Evolutionary conservation across 2,797 vertebrate species (phyloP), one percentile per base, ranked within the genome.

Genomic region (Tympanoctomys barrerae): DNA sequence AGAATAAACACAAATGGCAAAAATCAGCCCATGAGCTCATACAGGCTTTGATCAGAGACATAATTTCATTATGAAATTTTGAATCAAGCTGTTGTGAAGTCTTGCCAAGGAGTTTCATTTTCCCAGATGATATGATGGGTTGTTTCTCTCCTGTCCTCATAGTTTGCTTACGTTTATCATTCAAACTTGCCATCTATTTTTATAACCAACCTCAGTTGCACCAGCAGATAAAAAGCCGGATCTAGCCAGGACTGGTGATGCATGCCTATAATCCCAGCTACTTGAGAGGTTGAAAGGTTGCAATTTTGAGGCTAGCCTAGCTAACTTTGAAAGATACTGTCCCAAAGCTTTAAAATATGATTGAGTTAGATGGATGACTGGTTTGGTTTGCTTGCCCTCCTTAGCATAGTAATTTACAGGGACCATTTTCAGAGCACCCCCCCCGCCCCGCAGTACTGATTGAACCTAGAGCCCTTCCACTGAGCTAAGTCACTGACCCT

Each of bases 21-120:
- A 97, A 97, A 97, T 97, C 96, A 97, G 94, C 90, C 84, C 92
- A 97, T 97, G 97, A 98, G 96, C 97, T 98, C 97, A 97, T 98
- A 82, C 91, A 59, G 92, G 96, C 97, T 98, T 98, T 98, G 97
- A 98, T 97, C 97, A 98, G 93, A 94, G 96, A 96, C 97, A 97
- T 98, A 97, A 97, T 98, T 98, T 98, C 96, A 97, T 98, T 98
- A 97, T 97, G 96, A 98, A 97, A 97, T 97, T 98, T 97, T 95
- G 95, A 96, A 97, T 97, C 93, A 89, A 90, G 92, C 97, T 97
- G 97, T 97, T 97, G 96, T 98, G 97, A 98, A 97, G 97, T 97
- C 97, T 96, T 97, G 97, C 97, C 97, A 98, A 96, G 68, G 91
- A 96, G 96, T 98, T 97, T 97, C 94, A 96, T 97, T 97, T 98